A percentile compares a stretch with the other conserved stretches of the same genome.
phyloP scores from a whole-genome alignment of 1,140 invertebrate species.

The Temnothorax curvispinosus region DNA sequence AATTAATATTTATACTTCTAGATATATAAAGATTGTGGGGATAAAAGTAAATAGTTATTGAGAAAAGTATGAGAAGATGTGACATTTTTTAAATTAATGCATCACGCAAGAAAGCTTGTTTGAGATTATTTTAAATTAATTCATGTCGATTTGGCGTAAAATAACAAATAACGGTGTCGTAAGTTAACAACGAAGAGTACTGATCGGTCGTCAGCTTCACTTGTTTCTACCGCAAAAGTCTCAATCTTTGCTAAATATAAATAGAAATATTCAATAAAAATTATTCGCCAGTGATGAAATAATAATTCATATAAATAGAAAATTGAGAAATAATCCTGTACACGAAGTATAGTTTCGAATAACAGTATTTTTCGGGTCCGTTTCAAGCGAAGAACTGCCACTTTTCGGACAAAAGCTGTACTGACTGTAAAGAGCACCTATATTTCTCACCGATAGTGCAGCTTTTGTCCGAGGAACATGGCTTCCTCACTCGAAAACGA shows the following conservation, averaged over 20 bases:
- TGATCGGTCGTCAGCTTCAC: neutral
- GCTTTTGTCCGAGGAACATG: neutral
- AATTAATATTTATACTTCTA: too few relatives aligned
- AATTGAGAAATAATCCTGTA: neutral
- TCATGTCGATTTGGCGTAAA: neutral
- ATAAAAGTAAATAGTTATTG: neutral
- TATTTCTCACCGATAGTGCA: conserved; percentile 7
- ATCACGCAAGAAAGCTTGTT: neutral
- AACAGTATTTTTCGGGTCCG: conserved; percentile 5
- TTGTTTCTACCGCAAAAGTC: neutral
- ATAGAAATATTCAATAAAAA: too few relatives aligned
- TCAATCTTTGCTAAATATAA: neutral
- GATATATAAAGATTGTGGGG: neutral
- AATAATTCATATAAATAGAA: too few relatives aligned
- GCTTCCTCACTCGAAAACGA: neutral
- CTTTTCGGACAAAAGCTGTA: conserved; percentile 20
- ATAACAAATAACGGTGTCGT: neutral
- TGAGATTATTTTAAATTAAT: neutral
- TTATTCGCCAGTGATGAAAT: too few relatives aligned
- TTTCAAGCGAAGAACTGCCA: conserved; percentile 1
- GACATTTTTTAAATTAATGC: neutral
- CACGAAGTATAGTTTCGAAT: neutral
- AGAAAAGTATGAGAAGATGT: neutral
- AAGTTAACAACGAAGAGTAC: neutral
- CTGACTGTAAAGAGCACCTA: neutral